Percentiles rank a stretch among this genome's conserved stretches.
These are phyloP conservation scores for Neosalanx taihuensis DNA, from an alignment of 2,797 vertebrate species.

Conservation along the genomic window DNA sequence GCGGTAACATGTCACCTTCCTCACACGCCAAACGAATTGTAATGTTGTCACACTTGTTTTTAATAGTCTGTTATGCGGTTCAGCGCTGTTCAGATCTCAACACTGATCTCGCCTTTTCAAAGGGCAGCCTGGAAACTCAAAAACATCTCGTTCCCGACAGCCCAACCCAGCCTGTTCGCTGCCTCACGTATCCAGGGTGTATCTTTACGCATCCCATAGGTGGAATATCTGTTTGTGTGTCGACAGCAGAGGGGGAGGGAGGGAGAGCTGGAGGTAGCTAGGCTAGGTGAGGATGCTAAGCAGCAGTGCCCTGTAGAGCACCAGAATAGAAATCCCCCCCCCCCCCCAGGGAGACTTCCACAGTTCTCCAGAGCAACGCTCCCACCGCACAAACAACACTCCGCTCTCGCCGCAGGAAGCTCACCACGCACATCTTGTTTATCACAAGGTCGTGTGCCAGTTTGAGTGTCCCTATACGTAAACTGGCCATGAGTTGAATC, in stretches of 20 bases:
- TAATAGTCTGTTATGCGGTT: neutral
- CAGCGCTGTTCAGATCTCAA: neutral
- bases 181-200: neutral
- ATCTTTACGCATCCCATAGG: neutral
- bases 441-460: too few species aligned
- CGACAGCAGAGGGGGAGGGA: neutral
- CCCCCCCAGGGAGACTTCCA: conserved; percentile 44
- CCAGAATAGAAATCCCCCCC: conserved; percentile 56
- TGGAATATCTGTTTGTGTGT: neutral
- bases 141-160: neutral
- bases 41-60: neutral
- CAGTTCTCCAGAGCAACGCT: conserved; percentile 35
- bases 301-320: conserved; percentile 67
- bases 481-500: too few species aligned
- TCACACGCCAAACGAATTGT: neutral
- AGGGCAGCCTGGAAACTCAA: neutral
- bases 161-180: neutral
- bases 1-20: neutral
- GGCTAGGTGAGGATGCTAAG: conserved; percentile 64
- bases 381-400: conserved; percentile 26
- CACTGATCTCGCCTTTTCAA: neutral
- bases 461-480: too few species aligned
- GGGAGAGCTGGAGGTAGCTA: neutral
- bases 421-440: too few species aligned
- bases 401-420: too few species aligned